Base-by-base conservation (phyloP, 2,888 invertebrate species). In the Anaspis maculata region DNA sequence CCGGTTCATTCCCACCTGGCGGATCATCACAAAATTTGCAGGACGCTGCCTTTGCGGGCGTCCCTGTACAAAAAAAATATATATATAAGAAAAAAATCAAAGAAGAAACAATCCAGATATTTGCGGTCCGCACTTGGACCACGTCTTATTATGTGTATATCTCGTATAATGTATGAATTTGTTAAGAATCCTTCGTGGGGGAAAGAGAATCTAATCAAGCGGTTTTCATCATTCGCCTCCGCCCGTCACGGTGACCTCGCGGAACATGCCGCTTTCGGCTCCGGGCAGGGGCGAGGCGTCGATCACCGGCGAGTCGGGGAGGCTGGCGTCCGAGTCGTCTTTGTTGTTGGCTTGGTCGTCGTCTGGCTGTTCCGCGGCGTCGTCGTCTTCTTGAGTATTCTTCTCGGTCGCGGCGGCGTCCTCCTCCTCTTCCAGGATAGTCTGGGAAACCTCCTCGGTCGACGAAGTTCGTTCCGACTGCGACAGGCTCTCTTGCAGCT, bases 231-330 rank as follows among this genome's bases (percentile, higher is more conserved):
- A 48, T 42, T 48, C 46, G 15, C 49, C 71, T 10, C 71, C 71
- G 13, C 70, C 71, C 13, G 71, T 69, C 22, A 71, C 71, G 10
- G 71, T 64, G 25, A 72, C 71, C 54, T 72, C 71, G 32, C 71
- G 41, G 61, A 68, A 68, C 26, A 67, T 57, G 22, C 66, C 46
- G 45, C 64, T 67, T 44, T 69, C 67, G 25, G 60, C 55, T n/a
- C n/a, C n/a, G n/a, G n/a, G n/a, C n/a, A n/a, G n/a, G 22, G 62
- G 52, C 39, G 66, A 61, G 24, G 64, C 57, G 28, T 65, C 66
- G 14, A 66, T 52, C 15, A 64, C 56, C 10, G 68, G 67, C 32
- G 69, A 67, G 29, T 62, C 59, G 9, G 65, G 66, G 37, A 62
- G 59, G 54, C 64, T 69, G 15, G 29, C 40, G 10, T 51, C 56